phyloP scores from a whole-genome alignment of 2,113 vertebrate genomes.

The Sylvietta virens region DNA sequence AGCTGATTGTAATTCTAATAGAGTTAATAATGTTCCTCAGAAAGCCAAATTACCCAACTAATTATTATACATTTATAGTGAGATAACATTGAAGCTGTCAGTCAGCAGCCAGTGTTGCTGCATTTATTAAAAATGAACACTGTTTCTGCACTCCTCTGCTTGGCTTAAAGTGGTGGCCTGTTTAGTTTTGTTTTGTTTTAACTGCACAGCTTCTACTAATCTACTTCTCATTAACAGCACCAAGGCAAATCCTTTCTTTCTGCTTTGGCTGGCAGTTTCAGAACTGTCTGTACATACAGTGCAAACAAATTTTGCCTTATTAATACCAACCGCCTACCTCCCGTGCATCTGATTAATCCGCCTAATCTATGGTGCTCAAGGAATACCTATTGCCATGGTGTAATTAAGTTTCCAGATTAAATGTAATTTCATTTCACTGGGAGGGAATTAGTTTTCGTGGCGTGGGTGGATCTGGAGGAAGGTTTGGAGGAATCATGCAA shows the following conservation, averaged over 20 bases:
- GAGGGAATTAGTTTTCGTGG: not conserved
- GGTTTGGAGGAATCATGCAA: not conserved
- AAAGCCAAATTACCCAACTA: not conserved
- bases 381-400: not conserved
- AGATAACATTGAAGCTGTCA: not conserved
- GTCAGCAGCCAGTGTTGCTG: not conserved
- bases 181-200: not conserved
- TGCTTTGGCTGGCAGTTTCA: not conserved
- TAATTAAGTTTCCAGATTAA: constrained; percentile 10
- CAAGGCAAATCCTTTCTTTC: not conserved
- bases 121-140: not conserved
- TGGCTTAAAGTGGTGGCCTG: not conserved
- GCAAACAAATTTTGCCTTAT: constrained; percentile 19
- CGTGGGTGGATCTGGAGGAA: not conserved
- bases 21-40: not conserved
- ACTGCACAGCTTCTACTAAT: not conserved
- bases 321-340: not conserved
- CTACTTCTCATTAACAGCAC: not conserved
- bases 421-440: not conserved
- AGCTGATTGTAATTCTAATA: not conserved
- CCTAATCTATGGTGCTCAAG: not conserved
- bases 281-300: not conserved
- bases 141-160: not conserved
- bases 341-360: not conserved
- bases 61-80: not conserved